Conservation (phyloP, 1,140 invertebrate species). For the Brachionus calyciflorus region DNA sequence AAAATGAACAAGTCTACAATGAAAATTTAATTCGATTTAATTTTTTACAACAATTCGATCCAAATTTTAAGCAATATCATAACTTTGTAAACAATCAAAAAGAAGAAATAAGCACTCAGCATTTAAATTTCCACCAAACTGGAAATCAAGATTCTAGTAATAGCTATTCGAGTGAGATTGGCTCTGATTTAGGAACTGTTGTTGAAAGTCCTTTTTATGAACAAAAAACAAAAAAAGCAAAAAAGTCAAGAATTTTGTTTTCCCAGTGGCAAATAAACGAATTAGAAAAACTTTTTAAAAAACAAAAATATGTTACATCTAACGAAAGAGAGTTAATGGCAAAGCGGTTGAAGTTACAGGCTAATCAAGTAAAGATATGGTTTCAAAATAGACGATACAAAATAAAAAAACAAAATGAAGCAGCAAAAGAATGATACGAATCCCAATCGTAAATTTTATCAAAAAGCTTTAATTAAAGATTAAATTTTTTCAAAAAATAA, state of each 20-base stretch:
- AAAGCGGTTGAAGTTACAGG: slow-evolving; percentile 1
- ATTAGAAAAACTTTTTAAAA: slow-evolving; percentile 39
- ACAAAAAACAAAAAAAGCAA: slow-evolving; percentile 1
- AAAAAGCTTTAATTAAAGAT: too few relatives aligned
- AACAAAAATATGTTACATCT: slow-evolving; percentile 44
- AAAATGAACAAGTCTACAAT: background rate
- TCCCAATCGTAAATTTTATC: too few relatives aligned
- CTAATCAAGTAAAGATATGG: slow-evolving; percentile 49
- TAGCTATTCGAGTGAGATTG: background rate
- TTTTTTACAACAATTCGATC: slow-evolving; percentile 13
- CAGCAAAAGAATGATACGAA: background rate
- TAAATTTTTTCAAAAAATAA: too few relatives aligned
- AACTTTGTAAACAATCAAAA: background rate
- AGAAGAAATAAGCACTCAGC: background rate
- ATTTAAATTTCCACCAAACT: background rate
- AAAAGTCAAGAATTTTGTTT: slow-evolving; percentile 48
- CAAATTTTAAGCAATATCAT: slow-evolving; percentile 17
- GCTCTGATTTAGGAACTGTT: background rate
- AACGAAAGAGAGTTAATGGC: slow-evolving; percentile 42
- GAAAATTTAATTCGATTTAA: slow-evolving; percentile 9
- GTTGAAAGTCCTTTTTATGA: background rate
- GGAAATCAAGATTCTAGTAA: background rate
- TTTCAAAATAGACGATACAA: slow-evolving; percentile 80
- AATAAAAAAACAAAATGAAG: slow-evolving; percentile 81
- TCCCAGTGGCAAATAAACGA: slow-evolving; percentile 49